These are phyloP conservation scores for Barbus barbus DNA, from an alignment of 2,113 vertebrate genomes.

Conservation along the genomic window DNA sequence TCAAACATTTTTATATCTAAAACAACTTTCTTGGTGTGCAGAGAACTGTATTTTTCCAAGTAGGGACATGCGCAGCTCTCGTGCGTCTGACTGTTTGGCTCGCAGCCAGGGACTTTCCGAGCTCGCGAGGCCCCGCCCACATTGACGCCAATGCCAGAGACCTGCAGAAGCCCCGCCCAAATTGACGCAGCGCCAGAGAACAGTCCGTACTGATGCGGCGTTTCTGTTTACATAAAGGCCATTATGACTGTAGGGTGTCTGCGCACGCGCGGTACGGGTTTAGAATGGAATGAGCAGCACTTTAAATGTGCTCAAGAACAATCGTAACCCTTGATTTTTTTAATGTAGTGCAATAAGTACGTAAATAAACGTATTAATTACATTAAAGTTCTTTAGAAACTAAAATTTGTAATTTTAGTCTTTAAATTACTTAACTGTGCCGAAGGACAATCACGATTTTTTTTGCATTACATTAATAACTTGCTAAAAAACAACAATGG, in stretches of 20 bases:
- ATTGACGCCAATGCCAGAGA: slow-evolving; percentile 1
- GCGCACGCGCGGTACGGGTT: slow-evolving; percentile 25
- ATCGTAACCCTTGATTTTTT: not conserved
- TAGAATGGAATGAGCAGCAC: not conserved
- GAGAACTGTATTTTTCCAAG: slow-evolving; percentile 48
- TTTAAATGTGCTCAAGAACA: slow-evolving; percentile 2
- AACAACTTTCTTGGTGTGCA: not conserved
- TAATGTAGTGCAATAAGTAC: not conserved
- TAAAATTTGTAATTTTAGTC: not conserved
- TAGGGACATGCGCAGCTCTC: slow-evolving; percentile 45
- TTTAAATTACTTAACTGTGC: not conserved
- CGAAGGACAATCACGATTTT: not conserved
- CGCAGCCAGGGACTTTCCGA: slow-evolving; percentile 95
- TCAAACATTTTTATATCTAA: not conserved
- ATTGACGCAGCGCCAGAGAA: slow-evolving; percentile 68
- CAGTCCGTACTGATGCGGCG: slow-evolving; percentile 67
- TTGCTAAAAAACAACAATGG: not conserved
- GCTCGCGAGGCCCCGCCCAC: slow-evolving; percentile 29
- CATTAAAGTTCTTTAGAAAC: not conserved
- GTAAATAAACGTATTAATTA: not conserved
- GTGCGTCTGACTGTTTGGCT: slow-evolving; percentile 78
- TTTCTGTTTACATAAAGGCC: slow-evolving; percentile 70
- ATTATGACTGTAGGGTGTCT: slow-evolving; percentile 12
- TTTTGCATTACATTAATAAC: not conserved
- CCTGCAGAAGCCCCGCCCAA: slow-evolving; percentile 44